A percentile compares a stretch with the other conserved stretches of the same genome.
Evolutionary conservation across 2,113 vertebrate species (phyloP).

Genomic region (Cyanoramphus novaezelandiae): DNA sequence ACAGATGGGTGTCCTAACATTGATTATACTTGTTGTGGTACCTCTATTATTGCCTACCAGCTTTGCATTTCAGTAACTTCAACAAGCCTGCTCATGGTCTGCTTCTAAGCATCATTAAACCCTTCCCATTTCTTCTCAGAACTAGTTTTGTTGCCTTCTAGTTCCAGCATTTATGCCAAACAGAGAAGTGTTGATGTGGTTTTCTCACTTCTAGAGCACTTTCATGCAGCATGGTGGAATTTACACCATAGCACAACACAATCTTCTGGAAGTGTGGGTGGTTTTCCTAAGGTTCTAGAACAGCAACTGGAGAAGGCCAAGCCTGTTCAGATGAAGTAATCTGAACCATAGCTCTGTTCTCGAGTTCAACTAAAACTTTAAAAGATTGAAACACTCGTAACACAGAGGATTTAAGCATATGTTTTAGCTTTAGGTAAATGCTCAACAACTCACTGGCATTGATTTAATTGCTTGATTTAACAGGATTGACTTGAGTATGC

Average conservation of each 20-base stretch:
- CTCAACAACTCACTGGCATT: neutral
- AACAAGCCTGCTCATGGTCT: neutral
- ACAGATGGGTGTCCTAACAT: rapidly evolving
- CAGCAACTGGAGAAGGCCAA: neutral
- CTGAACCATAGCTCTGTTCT: neutral
- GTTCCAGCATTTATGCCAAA: neutral
- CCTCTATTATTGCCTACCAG: neutral
- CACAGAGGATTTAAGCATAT: neutral
- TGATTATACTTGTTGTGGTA: neutral
- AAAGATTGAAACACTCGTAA: neutral
- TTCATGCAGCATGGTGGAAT: neutral
- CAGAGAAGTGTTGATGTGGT: neutral
- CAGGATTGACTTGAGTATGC: neutral
- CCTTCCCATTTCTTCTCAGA: neutral
- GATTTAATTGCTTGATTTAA: neutral
- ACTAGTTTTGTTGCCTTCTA: neutral
- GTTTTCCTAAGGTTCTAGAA: neutral
- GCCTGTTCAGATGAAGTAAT: neutral
- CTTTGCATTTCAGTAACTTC: neutral
- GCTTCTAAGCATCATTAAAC: neutral
- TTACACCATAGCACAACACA: neutral
- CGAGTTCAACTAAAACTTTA: neutral
- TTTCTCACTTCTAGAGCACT: neutral
- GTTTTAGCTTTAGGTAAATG: neutral
- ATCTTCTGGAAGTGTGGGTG: neutral